Evolutionary conservation across 2,888 invertebrate genomes (phyloP).

Genomic region (Lysandra coridon): DNA sequence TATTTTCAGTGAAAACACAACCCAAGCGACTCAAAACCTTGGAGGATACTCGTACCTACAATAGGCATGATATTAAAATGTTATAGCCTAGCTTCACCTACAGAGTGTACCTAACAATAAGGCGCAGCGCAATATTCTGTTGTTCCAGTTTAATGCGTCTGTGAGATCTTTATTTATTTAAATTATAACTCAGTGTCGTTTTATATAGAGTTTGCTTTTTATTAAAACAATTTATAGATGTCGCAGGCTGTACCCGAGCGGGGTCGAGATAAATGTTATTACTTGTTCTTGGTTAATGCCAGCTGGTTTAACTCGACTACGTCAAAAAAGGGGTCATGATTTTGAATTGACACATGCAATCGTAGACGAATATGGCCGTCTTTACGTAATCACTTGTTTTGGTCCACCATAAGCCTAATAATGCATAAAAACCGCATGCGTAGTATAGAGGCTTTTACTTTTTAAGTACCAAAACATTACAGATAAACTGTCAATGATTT

Average conservation of each 20-base stretch:
- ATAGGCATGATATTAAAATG: no score
- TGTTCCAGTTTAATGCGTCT: conserved; percentile 24
- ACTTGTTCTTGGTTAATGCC: neutral
- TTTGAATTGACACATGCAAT: no score
- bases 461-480: neutral
- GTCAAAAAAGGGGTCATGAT: no score
- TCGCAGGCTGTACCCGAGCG: neutral
- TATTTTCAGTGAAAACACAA: no score
- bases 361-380: no score
- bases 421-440: no score
- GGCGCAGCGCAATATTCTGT: conserved; percentile 22
- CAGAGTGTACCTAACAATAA: neutral
- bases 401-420: no score
- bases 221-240: conserved; percentile 27
- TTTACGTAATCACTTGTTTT: no score
- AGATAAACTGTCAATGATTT: no score
- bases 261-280: conserved; percentile 3
- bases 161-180: conserved; percentile 26
- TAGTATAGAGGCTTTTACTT: neutral
- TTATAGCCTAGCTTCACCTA: neutral
- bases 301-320: neutral
- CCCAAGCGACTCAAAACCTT: no score
- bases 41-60: no score
- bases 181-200: conserved; percentile 27
- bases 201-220: conserved; percentile 30